phyloP scores from a whole-genome alignment of 1,140 invertebrate species.

The Drosophila chauvacae region DNA sequence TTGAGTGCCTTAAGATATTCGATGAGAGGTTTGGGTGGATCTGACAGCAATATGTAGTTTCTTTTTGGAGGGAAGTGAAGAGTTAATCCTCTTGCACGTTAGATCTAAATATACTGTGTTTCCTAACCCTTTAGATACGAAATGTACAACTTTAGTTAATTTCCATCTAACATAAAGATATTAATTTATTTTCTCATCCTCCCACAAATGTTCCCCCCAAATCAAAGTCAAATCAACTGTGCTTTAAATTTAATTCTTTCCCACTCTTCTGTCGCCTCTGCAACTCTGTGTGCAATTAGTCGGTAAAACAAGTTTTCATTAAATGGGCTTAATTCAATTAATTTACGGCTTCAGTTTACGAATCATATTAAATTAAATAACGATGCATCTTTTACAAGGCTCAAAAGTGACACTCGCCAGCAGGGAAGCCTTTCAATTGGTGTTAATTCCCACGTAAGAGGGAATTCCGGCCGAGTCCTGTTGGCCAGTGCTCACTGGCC shows the following conservation, averaged over 20 bases:
- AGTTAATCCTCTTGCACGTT: not conserved
- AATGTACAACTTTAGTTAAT: not conserved
- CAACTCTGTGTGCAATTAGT: slow-evolving; percentile 46
- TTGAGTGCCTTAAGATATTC: not conserved
- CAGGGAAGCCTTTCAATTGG: slow-evolving; percentile 4
- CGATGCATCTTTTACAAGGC: slow-evolving; percentile 51
- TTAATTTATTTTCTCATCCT: not conserved
- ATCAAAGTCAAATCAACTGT: slow-evolving; percentile 34
- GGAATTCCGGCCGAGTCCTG: slow-evolving; percentile 14
- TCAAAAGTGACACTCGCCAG: slow-evolving; percentile 23
- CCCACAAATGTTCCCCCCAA: not conserved
- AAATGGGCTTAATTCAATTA: slow-evolving; percentile 63
- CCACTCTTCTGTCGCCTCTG: slow-evolving; percentile 3
- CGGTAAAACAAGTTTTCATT: slow-evolving; percentile 26
- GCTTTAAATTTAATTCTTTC: slow-evolving; percentile 3
- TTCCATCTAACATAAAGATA: not conserved
- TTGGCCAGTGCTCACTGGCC: slow-evolving; percentile 33
- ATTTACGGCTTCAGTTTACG: slow-evolving; percentile 57
- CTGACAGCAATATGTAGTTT: not conserved
- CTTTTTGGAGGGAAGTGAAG: too few species aligned
- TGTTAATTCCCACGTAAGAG: not conserved
- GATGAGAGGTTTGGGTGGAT: not conserved
- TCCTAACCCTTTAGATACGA: too few species aligned
- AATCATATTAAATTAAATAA: slow-evolving; percentile 72
- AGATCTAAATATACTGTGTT: not conserved